These are phyloP conservation scores for Lucifuga dentata DNA, from an alignment of 2,113 vertebrate genomes.

Conservation along the genomic window DNA sequence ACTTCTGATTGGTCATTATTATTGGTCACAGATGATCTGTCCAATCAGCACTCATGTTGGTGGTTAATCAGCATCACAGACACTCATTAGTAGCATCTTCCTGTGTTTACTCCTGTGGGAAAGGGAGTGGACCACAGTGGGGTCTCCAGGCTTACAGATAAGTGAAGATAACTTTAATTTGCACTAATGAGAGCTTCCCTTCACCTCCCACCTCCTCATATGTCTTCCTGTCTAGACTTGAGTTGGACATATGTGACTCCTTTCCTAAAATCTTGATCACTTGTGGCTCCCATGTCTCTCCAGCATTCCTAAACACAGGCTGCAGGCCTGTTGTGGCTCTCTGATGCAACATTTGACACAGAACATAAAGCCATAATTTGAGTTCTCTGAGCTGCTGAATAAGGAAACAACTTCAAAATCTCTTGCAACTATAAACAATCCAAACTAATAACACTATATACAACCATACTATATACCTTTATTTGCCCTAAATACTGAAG, in stretches of 20 bases:
- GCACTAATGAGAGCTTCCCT: constrained; percentile 76
- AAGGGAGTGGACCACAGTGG: constrained; percentile 68
- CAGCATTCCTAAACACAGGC: too few relatives aligned
- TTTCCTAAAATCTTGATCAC: constrained; percentile 23
- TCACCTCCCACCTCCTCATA: constrained; percentile 65
- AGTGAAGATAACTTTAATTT: constrained; percentile 81
- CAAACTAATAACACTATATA: too few relatives aligned
- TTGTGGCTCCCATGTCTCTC: neutral
- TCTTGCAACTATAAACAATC: neutral
- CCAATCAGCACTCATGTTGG: constrained; percentile 39
- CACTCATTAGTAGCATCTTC: constrained; percentile 80
- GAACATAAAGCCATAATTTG: neutral
- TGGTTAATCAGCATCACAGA: constrained; percentile 61
- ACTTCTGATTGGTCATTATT: constrained; percentile 20
- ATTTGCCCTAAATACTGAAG: constrained; percentile 20
- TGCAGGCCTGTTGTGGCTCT: neutral
- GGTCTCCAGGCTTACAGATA: constrained; percentile 76
- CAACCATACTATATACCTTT: too few relatives aligned
- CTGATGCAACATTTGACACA: neutral
- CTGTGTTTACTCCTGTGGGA: constrained; percentile 83
- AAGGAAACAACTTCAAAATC: neutral
- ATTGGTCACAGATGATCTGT: constrained; percentile 18
- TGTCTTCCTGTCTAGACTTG: constrained; percentile 81
- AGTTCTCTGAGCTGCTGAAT: neutral
- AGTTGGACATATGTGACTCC: constrained; percentile 27